Conservation (phyloP, 2,797 vertebrate genomes). For the Spea hammondii region DNA sequence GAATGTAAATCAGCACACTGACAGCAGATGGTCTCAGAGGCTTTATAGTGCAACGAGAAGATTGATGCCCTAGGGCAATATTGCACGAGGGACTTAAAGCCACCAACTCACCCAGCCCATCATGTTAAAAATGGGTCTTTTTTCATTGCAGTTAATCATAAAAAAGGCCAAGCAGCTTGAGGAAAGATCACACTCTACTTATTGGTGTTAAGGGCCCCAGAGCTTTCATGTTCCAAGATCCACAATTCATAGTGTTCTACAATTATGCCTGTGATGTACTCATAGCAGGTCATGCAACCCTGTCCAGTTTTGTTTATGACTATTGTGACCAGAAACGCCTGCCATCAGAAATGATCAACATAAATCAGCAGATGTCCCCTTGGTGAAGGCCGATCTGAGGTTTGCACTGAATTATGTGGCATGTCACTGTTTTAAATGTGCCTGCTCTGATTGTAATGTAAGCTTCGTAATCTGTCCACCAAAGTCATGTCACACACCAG, state of each 20-base stretch:
- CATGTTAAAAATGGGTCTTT: conserved; percentile 25
- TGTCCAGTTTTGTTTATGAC: conserved; percentile 70
- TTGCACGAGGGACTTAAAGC: conserved; percentile 13
- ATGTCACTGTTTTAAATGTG: not conserved
- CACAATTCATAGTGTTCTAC: conserved; percentile 55
- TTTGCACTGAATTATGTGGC: not conserved
- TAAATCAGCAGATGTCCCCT: conserved; percentile 64
- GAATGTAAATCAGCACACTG: conserved; percentile 27
- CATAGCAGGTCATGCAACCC: conserved; percentile 69
- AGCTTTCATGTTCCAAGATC: conserved; percentile 45
- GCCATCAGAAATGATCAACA: conserved; percentile 64
- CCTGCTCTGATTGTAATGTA: not conserved
- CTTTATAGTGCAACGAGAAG: conserved; percentile 55
- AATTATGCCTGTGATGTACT: conserved; percentile 60
- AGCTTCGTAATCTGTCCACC: not conserved
- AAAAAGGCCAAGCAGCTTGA: conserved; percentile 24
- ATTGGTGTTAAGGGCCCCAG: conserved; percentile 51
- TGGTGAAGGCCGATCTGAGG: conserved; percentile 57
- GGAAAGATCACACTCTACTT: conserved; percentile 21
- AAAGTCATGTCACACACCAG: not conserved
- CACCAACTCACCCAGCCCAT: conserved; percentile 26
- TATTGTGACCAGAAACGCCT: conserved; percentile 70
- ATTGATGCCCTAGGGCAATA: conserved; percentile 29
- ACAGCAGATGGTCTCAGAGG: conserved; percentile 47
- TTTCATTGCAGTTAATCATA: conserved; percentile 33